These are phyloP conservation scores for Scopus umbretta DNA, from an alignment of 2,113 vertebrate genomes.

Conservation along the genomic window DNA sequence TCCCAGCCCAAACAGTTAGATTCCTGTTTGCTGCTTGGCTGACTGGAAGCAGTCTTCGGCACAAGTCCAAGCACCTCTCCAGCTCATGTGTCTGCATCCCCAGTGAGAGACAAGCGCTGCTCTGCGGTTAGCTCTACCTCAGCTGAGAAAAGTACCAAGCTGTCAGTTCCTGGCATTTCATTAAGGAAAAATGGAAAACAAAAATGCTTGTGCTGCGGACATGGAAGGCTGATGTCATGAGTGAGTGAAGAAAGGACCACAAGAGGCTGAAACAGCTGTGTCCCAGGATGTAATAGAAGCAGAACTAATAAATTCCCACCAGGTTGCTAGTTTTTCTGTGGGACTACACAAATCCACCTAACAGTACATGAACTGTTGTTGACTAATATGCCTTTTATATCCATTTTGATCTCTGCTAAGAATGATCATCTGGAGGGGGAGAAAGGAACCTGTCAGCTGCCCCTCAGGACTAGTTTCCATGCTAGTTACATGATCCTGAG, in stretches of 20 bases:
- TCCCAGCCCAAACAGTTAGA: neutral
- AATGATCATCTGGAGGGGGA: neutral
- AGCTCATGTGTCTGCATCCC: neutral
- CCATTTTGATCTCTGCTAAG: neutral
- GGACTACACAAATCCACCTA: neutral
- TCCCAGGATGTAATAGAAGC: neutral
- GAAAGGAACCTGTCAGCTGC: neutral
- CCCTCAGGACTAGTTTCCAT: neutral
- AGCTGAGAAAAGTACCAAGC: neutral
- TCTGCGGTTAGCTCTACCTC: neutral
- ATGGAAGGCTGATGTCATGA: neutral
- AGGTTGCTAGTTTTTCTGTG: neutral
- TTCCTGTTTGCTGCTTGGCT: neutral
- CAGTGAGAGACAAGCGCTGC: accelerated
- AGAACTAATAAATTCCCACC: neutral
- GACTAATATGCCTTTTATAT: neutral
- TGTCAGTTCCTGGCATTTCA: neutral
- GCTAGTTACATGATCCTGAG: neutral
- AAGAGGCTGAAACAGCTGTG: neutral
- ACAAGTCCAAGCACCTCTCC: neutral
- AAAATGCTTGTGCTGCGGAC: neutral
- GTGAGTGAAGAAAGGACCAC: neutral
- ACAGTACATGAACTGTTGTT: neutral
- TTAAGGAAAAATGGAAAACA: neutral
- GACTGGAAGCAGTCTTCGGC: neutral